phyloP scores from a whole-genome alignment of 2,113 vertebrate species.

The Mastomys coucha region DNA sequence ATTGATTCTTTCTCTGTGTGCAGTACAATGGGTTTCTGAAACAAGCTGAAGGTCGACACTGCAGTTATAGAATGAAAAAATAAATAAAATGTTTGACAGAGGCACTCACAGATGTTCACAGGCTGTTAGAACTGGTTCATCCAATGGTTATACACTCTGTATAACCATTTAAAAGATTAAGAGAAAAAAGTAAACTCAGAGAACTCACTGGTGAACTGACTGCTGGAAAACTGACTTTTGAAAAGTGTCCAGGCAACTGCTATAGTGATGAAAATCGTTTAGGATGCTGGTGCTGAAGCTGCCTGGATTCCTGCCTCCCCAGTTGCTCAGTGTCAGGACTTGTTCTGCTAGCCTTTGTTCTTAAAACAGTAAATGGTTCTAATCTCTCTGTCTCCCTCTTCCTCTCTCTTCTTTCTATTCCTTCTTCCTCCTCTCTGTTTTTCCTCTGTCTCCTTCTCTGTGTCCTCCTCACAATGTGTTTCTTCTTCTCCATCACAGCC shows the following conservation, averaged over 20 bases:
- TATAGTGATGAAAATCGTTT: neutral
- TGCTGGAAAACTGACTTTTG: neutral
- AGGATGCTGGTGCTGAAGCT: neutral
- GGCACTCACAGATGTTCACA: neutral
- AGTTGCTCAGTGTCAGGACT: neutral
- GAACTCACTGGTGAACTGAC: neutral
- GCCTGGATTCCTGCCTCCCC: neutral
- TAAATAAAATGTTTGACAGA: neutral
- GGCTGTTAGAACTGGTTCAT: neutral
- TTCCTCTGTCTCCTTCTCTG: neutral
- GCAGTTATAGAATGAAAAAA: neutral
- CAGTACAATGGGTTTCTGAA: neutral
- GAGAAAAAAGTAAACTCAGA: slow-evolving; percentile 14
- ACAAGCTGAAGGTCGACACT: neutral
- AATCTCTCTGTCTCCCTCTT: neutral
- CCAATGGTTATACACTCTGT: neutral
- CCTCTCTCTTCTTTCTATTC: neutral
- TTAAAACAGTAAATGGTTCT: neutral
- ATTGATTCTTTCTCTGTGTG: neutral
- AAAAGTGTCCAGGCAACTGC: neutral
- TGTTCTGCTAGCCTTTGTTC: neutral
- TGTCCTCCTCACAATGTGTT: neutral
- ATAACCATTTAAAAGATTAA: slow-evolving; percentile 15
- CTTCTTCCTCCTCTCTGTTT: neutral
- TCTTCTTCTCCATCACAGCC: neutral